Evolutionary conservation across 2,797 vertebrate genomes (phyloP).

Genomic region (Botia almorhae): DNA sequence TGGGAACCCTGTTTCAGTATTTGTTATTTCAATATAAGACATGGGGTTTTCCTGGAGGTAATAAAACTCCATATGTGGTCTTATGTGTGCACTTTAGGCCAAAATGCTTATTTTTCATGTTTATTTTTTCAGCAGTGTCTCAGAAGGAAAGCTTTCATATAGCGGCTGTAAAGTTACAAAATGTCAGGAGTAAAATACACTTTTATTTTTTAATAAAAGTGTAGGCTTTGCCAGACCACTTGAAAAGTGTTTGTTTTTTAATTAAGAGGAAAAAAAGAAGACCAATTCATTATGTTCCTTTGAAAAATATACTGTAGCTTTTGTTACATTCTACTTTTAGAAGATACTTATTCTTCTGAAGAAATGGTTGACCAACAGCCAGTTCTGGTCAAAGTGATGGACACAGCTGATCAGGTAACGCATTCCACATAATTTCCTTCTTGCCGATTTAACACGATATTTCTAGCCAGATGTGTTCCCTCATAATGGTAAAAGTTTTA

Average conservation of each 20-base stretch:
- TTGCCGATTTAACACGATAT: neutral
- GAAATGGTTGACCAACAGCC: constrained; percentile 89
- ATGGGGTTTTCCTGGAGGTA: too few relatives aligned
- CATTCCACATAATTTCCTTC: neutral
- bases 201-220: too few relatives aligned
- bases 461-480: neutral
- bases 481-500: neutral
- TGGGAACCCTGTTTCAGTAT: too few relatives aligned
- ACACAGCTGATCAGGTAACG: constrained; percentile 90
- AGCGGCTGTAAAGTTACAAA: too few relatives aligned
- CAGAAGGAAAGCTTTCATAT: neutral
- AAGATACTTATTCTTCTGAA: constrained; percentile 89
- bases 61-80: neutral
- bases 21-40: too few relatives aligned
- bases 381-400: constrained; percentile 89
- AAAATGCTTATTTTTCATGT: neutral
- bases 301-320: constrained; percentile 6
- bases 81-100: neutral
- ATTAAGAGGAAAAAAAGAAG: neutral
- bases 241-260: too few relatives aligned
- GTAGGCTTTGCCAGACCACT: too few relatives aligned
- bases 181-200: too few relatives aligned
- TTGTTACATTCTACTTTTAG: constrained; percentile 67
- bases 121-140: neutral
- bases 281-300: neutral